Conservation (phyloP, 2,888 invertebrate species). For the Cephus pulcher region DNA sequence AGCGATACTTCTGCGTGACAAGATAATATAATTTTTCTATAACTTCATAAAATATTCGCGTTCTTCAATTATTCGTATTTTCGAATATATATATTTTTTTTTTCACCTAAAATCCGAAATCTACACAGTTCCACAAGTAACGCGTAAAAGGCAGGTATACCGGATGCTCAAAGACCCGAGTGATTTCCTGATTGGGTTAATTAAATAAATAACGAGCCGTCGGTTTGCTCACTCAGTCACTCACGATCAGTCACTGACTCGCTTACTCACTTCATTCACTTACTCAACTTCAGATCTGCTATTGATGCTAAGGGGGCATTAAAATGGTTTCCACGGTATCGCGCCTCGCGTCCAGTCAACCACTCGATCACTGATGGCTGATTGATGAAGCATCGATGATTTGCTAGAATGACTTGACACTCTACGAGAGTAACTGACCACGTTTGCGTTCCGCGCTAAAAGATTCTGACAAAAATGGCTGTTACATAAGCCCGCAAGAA, state of each 20-base stretch:
- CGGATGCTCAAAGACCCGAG: background rate
- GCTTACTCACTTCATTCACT: constrained; percentile 7
- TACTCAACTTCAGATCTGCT: background rate
- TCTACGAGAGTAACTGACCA: background rate
- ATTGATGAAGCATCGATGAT: constrained; percentile 8
- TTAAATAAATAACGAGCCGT: constrained; percentile 25
- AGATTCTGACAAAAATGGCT: background rate
- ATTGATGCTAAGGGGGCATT: constrained; percentile 4
- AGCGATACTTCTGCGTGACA: background rate
- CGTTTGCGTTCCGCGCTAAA: background rate
- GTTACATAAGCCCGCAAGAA: background rate
- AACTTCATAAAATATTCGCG: too few species aligned
- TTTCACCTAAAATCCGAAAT: background rate
- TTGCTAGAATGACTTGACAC: background rate
- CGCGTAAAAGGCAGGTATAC: background rate
- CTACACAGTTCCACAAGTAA: background rate
- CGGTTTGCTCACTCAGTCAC: constrained; percentile 10
- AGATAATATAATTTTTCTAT: too few species aligned
- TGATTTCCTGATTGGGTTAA: constrained; percentile 22
- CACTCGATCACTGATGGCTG: constrained; percentile 9
- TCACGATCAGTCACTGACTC: constrained; percentile 16
- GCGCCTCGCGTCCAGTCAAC: constrained; percentile 6
- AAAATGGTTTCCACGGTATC: constrained; percentile 13
- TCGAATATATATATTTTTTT: background rate
- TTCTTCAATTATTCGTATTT: background rate